A percentile compares a stretch with the other conserved stretches of the same genome.
These are phyloP conservation scores for Adelphocoris suturalis DNA, from an alignment of 2,888 invertebrate species.

Conservation along the genomic window DNA sequence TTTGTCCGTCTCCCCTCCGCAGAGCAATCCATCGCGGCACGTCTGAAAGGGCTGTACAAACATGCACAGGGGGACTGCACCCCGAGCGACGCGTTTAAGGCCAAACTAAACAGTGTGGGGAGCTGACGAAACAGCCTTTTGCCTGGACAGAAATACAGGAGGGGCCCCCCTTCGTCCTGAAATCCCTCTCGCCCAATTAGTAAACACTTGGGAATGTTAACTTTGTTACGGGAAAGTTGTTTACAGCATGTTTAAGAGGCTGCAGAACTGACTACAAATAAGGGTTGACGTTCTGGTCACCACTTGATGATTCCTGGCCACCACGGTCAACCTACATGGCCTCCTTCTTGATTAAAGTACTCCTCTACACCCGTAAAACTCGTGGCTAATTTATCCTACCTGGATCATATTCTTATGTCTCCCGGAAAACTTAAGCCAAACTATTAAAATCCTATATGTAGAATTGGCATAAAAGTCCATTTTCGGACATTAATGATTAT, in stretches of 20 bases:
- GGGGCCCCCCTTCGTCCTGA: constrained; percentile 16
- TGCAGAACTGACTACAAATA: neutral
- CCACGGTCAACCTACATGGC: neutral
- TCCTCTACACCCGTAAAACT: neutral
- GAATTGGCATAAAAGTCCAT: too few species aligned
- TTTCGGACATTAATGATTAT: too few species aligned
- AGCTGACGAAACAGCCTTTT: neutral
- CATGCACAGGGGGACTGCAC: neutral
- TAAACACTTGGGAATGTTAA: constrained; percentile 50
- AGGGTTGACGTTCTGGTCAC: constrained; percentile 10
- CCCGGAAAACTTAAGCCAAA: too few species aligned
- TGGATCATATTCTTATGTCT: too few species aligned
- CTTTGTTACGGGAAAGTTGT: constrained; percentile 41
- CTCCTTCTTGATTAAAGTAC: neutral
- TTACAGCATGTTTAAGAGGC: constrained; percentile 26
- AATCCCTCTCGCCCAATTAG: constrained; percentile 55
- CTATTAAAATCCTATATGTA: too few species aligned
- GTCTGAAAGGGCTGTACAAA: constrained; percentile 35
- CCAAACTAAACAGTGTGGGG: constrained; percentile 24
- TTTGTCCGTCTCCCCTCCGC: constrained; percentile 19
- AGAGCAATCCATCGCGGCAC: constrained; percentile 9
- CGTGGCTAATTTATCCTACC: too few species aligned
- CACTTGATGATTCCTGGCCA: neutral
- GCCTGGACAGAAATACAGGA: constrained; percentile 28
- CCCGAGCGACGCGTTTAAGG: constrained; percentile 7